These are phyloP conservation scores for Umimayanthus chanpuru DNA, from an alignment of 92 coral and sea anemone species.

Conservation along the genomic window DNA sequence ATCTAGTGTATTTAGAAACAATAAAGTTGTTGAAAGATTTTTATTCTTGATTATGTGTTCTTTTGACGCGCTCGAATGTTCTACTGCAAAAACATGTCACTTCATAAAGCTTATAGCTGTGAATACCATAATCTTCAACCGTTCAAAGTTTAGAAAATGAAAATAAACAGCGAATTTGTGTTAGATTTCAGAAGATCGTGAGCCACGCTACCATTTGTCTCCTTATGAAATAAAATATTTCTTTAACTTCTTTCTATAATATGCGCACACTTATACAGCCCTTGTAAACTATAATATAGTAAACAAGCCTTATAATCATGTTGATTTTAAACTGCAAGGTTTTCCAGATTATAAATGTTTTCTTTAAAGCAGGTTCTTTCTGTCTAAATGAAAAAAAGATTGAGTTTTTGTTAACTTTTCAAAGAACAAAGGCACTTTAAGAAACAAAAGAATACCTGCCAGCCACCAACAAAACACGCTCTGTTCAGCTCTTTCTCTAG, in stretches of 20 bases:
- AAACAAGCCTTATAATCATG: background rate
- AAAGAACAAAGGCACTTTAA: slow-evolving; percentile 58
- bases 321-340: background rate
- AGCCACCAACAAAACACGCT: slow-evolving; percentile 40
- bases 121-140: background rate
- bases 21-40: slow-evolving; percentile 27
- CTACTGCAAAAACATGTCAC: slow-evolving; percentile 22
- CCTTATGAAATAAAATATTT: background rate
- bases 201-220: too few relatives aligned
- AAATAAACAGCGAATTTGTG: background rate
- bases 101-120: background rate
- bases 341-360: slow-evolving; percentile 2
- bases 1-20: slow-evolving; percentile 8
- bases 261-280: background rate
- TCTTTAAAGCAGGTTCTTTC: slow-evolving; percentile 24
- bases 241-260: background rate
- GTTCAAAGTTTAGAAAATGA: background rate
- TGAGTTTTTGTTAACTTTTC: slow-evolving; percentile 13
- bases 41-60: background rate
- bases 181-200: background rate
- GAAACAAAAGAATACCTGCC: slow-evolving; percentile 61
- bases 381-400: background rate
- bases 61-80: slow-evolving; percentile 27
- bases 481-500: slow-evolving; percentile 46
- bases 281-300: background rate